phyloP scores from a whole-genome alignment of 2,888 invertebrate species.

The Athripsodes cinereus region DNA sequence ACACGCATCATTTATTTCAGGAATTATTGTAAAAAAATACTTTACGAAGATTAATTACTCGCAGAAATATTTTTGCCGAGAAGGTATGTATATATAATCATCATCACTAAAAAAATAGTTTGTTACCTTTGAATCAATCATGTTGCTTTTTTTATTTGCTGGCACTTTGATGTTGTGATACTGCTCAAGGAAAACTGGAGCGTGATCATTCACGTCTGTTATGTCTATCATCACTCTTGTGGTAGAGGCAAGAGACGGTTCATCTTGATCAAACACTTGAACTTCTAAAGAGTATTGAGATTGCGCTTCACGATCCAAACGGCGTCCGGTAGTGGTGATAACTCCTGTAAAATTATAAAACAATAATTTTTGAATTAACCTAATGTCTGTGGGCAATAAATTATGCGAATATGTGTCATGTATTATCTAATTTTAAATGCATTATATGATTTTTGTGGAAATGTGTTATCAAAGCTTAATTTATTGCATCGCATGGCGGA shows the following conservation, averaged over 20 bases:
- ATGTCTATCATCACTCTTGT: slow-evolving; percentile 67
- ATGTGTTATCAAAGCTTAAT: too few relatives aligned
- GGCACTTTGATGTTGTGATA: slow-evolving; percentile 68
- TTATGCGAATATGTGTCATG: too few relatives aligned
- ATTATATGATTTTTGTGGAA: too few relatives aligned
- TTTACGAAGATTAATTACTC: neutral
- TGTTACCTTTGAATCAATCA: neutral
- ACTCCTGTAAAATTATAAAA: slow-evolving; percentile 47
- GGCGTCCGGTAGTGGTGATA: slow-evolving; percentile 68
- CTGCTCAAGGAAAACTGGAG: slow-evolving; percentile 66
- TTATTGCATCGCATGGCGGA: too few relatives aligned
- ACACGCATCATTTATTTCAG: too few relatives aligned
- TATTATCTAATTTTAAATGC: too few relatives aligned
- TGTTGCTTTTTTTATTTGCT: slow-evolving; percentile 34
- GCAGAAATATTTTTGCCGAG: too few relatives aligned
- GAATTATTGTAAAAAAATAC: neutral
- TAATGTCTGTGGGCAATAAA: too few relatives aligned
- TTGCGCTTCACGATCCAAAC: slow-evolving; percentile 75
- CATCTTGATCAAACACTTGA: slow-evolving; percentile 67
- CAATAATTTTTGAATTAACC: too few relatives aligned
- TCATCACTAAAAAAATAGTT: neutral
- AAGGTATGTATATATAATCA: neutral
- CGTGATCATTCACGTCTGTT: slow-evolving; percentile 70
- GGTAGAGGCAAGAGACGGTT: slow-evolving; percentile 62
- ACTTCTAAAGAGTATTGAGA: slow-evolving; percentile 78